Evolutionary conservation across 2,888 invertebrate species (phyloP).

Genomic region (Sminthurinus aureus): DNA sequence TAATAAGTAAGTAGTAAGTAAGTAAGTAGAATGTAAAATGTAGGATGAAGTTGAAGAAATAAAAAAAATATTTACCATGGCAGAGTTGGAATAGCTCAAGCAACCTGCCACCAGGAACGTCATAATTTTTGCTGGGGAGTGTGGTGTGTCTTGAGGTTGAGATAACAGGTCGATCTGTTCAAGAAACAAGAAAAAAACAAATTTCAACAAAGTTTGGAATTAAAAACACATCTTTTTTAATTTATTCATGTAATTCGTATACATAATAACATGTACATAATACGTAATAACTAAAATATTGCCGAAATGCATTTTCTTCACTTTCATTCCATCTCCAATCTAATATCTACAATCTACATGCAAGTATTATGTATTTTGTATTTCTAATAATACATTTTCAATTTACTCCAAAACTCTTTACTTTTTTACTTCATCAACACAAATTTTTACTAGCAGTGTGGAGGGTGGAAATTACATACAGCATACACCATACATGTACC

Average conservation of each 20-base stretch:
- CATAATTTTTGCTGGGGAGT: slow-evolving; percentile 77
- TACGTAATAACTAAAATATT: too few species aligned
- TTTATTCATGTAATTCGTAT: too few species aligned
- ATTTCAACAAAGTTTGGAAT: background rate
- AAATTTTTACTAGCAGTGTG: too few species aligned
- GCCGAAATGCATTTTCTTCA: too few species aligned
- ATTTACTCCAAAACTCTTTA: background rate
- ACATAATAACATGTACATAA: too few species aligned
- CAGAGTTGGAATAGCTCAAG: slow-evolving; percentile 86
- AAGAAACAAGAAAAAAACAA: background rate
- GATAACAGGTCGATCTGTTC: slow-evolving; percentile 33
- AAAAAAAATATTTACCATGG: slow-evolving; percentile 67
- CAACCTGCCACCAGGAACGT: slow-evolving; percentile 87
- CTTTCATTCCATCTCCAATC: background rate
- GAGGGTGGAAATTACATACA: too few species aligned
- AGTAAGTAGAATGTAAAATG: background rate
- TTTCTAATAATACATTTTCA: too few species aligned
- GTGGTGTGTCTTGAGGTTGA: slow-evolving; percentile 70
- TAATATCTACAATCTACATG: background rate
- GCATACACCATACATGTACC: background rate
- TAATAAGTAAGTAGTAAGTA: background rate
- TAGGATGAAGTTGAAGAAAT: background rate
- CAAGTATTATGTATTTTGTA: background rate
- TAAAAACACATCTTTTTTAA: too few species aligned
- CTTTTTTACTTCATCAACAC: background rate